Conservation (phyloP, 2,797 vertebrate species). For the Benthosema pterotum region DNA sequence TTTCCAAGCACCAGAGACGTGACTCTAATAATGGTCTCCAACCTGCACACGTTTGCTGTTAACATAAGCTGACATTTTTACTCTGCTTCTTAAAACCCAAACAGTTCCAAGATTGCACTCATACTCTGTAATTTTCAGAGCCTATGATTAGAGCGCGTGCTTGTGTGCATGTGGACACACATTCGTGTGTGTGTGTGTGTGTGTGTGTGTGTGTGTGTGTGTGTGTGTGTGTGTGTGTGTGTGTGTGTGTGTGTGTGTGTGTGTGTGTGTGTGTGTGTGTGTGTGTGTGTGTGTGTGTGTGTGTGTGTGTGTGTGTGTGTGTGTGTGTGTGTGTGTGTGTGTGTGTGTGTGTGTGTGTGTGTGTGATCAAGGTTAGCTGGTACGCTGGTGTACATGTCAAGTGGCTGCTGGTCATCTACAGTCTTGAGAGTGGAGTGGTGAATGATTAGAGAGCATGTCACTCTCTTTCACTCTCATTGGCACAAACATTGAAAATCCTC, state of each 20-base stretch:
- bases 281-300: not conserved
- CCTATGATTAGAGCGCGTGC: conserved; percentile 63
- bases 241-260: conserved; percentile 28
- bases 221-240: conserved; percentile 15
- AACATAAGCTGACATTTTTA: conserved; percentile 33
- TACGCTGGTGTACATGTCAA: conserved; percentile 16
- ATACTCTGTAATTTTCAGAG: conserved; percentile 68
- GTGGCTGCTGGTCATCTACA: conserved; percentile 29
- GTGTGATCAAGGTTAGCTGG: not conserved
- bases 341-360: conserved; percentile 12
- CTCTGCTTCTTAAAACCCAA: conserved; percentile 29
- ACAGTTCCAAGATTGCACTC: conserved; percentile 50
- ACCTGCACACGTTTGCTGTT: conserved; percentile 17
- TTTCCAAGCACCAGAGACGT: not conserved
- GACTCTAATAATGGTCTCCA: conserved; percentile 28
- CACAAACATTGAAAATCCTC: conserved; percentile 18
- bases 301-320: conserved; percentile 31
- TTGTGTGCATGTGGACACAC: conserved; percentile 19
- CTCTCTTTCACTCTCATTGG: conserved; percentile 21
- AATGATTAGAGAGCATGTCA: conserved; percentile 52
- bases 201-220: conserved; percentile 33
- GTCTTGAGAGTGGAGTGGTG: conserved; percentile 51
- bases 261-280: conserved; percentile 6
- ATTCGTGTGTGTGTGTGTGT: conserved; percentile 25
- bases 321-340: conserved; percentile 15